Evolutionary conservation across 2,113 vertebrate genomes (phyloP), one percentile per base, ranked within the genome.

Genomic region (Onychostruthus taczanowskii): DNA sequence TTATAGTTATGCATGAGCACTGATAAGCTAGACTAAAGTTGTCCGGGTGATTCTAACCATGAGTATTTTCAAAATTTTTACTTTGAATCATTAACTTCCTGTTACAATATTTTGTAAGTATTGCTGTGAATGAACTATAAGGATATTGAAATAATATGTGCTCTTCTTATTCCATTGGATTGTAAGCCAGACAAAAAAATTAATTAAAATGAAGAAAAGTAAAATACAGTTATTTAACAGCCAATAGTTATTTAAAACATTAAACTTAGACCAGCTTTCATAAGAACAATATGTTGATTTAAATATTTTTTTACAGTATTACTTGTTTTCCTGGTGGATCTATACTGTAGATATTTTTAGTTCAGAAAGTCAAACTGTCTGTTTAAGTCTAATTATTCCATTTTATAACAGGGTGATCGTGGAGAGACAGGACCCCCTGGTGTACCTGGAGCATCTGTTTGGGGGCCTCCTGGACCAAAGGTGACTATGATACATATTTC

Each of bases 381-480:
- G 7, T 79, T 93, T 53, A 79, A 70, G 39, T 39, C 26, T 49
- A 3, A 13, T 82, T 9, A 26, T 31, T 15, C 62, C 21, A 22
- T 90, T 93, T 87, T 87, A 39, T 89, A 85, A 87, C 53, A 98
- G 98, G 97, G 98, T 84, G 97, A 98, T 20, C 93, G 33, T 0
- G 97, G 98, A 50, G 67, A 94, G 39, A 95, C 59, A 80, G 98
- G 98, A 49, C 75, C 43, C 14, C 80, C 94, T 93, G 98, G 97
- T 79, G 70, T 78, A 15, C 28, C 96, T 75, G 98, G 97, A 83
- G 39, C 92, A 50, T 97, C 97, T 28, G 13, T 98, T 92, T 79
- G 8, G 66, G 98, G 97, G 53, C 96, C 95, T 84, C 74, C 95
- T 90, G 98, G 98, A 64, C 88, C 97, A 87, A 98, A 98, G 97